Conservation (phyloP, 1,140 invertebrate genomes). For the Drosophila takahashii region DNA sequence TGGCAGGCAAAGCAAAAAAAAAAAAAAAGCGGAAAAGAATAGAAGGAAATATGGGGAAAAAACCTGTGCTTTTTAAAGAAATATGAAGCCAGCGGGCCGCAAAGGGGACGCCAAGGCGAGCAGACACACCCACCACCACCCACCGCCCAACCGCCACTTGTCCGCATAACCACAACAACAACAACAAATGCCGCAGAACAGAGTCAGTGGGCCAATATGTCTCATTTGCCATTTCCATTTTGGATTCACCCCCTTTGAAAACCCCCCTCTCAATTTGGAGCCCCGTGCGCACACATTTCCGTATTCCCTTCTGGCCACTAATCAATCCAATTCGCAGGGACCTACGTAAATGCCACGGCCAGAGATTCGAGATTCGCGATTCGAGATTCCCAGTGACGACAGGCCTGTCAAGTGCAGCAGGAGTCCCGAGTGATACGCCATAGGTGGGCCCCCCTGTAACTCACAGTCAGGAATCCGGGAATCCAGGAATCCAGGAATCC, state of each 20-base stretch:
- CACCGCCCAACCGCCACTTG: slow-evolving; percentile 2
- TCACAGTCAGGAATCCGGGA: too few relatives aligned
- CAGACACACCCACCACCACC: background rate
- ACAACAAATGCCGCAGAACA: slow-evolving; percentile 27
- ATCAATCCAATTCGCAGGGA: slow-evolving; percentile 11
- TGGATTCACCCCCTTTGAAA: background rate
- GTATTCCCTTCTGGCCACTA: background rate
- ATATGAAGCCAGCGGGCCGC: slow-evolving; percentile 13
- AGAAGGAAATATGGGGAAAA: slow-evolving; percentile 9
- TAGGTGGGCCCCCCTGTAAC: slow-evolving; percentile 14
- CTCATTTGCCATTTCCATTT: background rate
- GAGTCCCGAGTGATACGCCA: slow-evolving; percentile 32
- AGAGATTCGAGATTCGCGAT: background rate
- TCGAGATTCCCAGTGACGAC: slow-evolving; percentile 22
- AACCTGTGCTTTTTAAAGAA: slow-evolving; percentile 19
- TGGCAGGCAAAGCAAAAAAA: slow-evolving; percentile 23
- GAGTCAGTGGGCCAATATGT: slow-evolving; percentile 16
- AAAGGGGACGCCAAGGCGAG: background rate
- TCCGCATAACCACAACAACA: slow-evolving; percentile 39
- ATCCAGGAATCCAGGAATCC: background rate
- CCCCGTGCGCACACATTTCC: slow-evolving; percentile 28
- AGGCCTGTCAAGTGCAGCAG: slow-evolving; percentile 43
- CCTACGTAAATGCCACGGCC: slow-evolving; percentile 23
- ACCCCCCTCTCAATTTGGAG: too few relatives aligned
- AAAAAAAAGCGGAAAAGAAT: background rate